Conservation (phyloP, 1,140 invertebrate species). For the Archivesica marissinica region DNA sequence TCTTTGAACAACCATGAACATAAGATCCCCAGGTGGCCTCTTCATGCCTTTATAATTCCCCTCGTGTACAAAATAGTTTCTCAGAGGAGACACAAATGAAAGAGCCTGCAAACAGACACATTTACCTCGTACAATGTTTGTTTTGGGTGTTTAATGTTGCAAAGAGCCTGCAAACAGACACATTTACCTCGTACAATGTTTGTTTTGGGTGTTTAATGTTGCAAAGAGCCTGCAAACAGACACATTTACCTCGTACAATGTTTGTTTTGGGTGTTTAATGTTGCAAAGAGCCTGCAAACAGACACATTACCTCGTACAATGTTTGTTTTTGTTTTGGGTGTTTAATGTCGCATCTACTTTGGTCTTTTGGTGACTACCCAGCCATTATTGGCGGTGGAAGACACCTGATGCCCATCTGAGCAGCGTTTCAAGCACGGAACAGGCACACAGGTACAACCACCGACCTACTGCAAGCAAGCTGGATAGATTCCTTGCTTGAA, state of each 20-base stretch:
- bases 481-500: too few species aligned
- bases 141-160: background rate
- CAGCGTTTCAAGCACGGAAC: too few species aligned
- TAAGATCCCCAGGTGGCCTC: slow-evolving; percentile 91
- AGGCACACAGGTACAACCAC: too few species aligned
- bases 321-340: too few species aligned
- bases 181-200: too few species aligned
- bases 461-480: too few species aligned
- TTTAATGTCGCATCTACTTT: too few species aligned
- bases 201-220: background rate
- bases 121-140: too few species aligned
- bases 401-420: too few species aligned
- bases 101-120: slow-evolving; percentile 88
- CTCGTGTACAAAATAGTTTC: slow-evolving; percentile 98
- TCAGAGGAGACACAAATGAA: slow-evolving; percentile 96
- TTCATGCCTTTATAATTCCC: slow-evolving; percentile 95
- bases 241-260: background rate
- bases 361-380: too few species aligned
- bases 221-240: slow-evolving; percentile 90
- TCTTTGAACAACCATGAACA: slow-evolving; percentile 95
- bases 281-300: slow-evolving; percentile 91
- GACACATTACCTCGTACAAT: background rate
- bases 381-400: too few species aligned
- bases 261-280: background rate
- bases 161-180: slow-evolving; percentile 89